phyloP scores from a whole-genome alignment of 2,888 invertebrate genomes.

The Onthophagus sagittarius region DNA sequence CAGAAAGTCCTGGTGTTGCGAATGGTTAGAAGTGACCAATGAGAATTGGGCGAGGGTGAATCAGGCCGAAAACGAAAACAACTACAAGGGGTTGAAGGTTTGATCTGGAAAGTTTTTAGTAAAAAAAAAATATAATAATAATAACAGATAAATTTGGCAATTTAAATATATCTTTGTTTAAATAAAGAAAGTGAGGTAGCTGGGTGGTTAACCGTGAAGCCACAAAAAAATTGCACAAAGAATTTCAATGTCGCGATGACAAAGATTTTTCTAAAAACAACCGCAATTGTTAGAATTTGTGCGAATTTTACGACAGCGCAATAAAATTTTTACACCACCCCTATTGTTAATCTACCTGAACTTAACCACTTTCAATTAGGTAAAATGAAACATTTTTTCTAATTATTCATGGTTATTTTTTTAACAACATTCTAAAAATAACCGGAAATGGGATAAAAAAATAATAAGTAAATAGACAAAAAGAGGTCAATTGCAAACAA shows the following conservation, averaged over 20 bases:
- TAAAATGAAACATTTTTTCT: background rate
- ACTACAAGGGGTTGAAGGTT: background rate
- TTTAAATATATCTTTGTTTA: too few species aligned
- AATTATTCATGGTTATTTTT: background rate
- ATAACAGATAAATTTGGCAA: too few species aligned
- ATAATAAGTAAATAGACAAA: background rate
- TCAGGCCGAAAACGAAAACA: background rate
- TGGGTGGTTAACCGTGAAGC: background rate
- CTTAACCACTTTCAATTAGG: background rate
- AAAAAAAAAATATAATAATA: background rate
- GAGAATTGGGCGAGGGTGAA: background rate
- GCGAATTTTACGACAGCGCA: background rate
- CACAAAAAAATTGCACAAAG: background rate
- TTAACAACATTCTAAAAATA: background rate
- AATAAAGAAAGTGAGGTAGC: background rate
- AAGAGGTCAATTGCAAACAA: constrained; percentile 11
- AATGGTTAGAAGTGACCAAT: background rate
- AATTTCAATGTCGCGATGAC: background rate
- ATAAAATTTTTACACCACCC: background rate
- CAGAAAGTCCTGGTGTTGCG: background rate
- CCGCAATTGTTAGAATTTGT: background rate
- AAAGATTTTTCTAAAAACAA: background rate
- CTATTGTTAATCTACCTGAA: background rate
- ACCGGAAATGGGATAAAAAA: background rate
- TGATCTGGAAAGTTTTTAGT: background rate